Conservation (phyloP, 2,888 invertebrate genomes). For the Mesoligia furuncula region DNA sequence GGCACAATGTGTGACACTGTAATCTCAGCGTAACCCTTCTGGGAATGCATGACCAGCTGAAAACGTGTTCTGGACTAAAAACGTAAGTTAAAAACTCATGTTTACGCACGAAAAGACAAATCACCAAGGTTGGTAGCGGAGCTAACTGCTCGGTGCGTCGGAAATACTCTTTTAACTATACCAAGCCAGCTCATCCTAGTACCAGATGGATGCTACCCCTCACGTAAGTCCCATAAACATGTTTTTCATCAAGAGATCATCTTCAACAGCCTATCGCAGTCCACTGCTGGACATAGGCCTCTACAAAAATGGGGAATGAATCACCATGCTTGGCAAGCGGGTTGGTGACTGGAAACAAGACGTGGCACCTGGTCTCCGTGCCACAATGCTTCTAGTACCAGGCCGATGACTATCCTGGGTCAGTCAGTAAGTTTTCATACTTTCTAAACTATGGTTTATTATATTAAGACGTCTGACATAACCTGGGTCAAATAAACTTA, state of each 20-base stretch:
- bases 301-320: slow-evolving; percentile 65
- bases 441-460: slow-evolving; percentile 10
- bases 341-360: slow-evolving; percentile 60
- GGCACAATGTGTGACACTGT: background rate
- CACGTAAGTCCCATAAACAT: slow-evolving; percentile 56
- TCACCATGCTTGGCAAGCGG: slow-evolving; percentile 64
- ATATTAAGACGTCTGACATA: background rate
- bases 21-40: background rate
- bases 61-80: slow-evolving; percentile 31
- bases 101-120: slow-evolving; percentile 6
- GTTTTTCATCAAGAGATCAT: slow-evolving; percentile 59
- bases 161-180: background rate
- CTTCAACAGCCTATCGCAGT: slow-evolving; percentile 62
- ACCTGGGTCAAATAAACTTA: background rate
- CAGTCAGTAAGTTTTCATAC: slow-evolving; percentile 46
- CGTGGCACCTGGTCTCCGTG: slow-evolving; percentile 54
- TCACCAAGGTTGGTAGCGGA: background rate
- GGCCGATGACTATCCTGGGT: slow-evolving; percentile 50
- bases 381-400: slow-evolving; percentile 47
- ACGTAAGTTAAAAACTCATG: slow-evolving; percentile 39
- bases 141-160: background rate
- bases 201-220: slow-evolving; percentile 28
- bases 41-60: slow-evolving; percentile 18
- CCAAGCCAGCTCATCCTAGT: slow-evolving; percentile 22
- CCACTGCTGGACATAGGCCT: slow-evolving; percentile 62